These are phyloP conservation scores for Xiphophorus birchmanni DNA, from an alignment of 2,797 vertebrate genomes.

Conservation along the genomic window DNA sequence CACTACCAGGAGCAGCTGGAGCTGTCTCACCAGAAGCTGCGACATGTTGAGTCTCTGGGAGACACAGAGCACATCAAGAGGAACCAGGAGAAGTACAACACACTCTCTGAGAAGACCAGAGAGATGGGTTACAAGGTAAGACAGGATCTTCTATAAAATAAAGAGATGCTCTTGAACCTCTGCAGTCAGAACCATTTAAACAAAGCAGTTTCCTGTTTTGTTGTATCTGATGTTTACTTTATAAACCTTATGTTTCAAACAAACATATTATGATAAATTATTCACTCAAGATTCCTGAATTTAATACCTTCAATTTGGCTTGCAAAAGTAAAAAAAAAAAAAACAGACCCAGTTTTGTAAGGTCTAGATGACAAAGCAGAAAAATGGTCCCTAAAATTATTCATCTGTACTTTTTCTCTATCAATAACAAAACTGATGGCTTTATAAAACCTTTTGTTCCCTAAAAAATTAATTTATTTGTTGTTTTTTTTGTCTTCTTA, in stretches of 20 bases:
- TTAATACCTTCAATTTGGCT: no score
- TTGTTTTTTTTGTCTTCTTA: neutral
- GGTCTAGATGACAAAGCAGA: neutral
- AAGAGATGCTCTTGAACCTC: neutral
- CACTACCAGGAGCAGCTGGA: conserved; percentile 97
- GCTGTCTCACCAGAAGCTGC: conserved; percentile 93
- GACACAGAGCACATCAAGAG: conserved; percentile 90
- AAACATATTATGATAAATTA: neutral
- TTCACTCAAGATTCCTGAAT: neutral
- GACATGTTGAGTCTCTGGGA: conserved; percentile 87
- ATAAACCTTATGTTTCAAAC: neutral
- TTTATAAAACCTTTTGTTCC: neutral
- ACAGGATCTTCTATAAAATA: neutral
- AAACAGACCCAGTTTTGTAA: neutral
- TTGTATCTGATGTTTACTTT: neutral
- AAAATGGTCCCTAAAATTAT: neutral
- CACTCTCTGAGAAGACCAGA: conserved; percentile 90
- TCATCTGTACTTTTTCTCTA: neutral
- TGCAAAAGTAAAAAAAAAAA: neutral
- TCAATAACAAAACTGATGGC: neutral
- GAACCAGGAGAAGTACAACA: conserved; percentile 88
- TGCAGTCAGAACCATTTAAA: neutral
- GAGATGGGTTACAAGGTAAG: conserved; percentile 95
- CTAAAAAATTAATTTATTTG: neutral
- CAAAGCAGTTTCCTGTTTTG: neutral